These are phyloP conservation scores for Gymnopithys bicolor DNA, from an alignment of 2,797 vertebrate species.

Conservation along the genomic window DNA sequence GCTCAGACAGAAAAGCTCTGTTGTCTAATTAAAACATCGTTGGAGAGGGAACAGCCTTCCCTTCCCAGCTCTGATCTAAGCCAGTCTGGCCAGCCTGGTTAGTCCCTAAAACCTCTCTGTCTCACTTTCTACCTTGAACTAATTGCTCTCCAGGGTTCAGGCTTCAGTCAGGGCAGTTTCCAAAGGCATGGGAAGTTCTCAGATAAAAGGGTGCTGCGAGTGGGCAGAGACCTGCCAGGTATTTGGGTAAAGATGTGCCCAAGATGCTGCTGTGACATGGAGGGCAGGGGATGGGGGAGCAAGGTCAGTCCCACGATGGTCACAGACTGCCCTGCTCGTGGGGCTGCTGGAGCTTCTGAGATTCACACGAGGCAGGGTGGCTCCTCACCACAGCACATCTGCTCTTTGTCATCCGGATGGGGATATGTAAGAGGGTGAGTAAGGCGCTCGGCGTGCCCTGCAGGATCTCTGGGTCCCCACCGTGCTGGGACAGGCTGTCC, in stretches of 20 bases:
- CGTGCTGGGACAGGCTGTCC: background rate
- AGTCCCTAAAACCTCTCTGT: background rate
- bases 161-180: background rate
- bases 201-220: background rate
- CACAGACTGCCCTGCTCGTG: accelerated
- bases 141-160: constrained; percentile 19
- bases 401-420: accelerated
- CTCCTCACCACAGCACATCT: background rate
- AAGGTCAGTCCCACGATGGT: accelerated
- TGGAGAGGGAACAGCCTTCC: background rate
- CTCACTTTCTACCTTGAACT: background rate
- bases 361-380: accelerated
- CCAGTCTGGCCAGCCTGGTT: constrained; percentile 31
- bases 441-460: accelerated
- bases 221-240: background rate
- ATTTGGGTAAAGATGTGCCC: background rate
- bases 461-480: background rate
- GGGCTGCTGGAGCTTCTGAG: background rate
- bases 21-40: background rate
- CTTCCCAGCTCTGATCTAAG: constrained; percentile 64
- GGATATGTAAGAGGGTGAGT: background rate
- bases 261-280: background rate
- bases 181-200: background rate
- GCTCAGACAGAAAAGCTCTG: constrained; percentile 18
- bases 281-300: background rate